Evolutionary conservation across 2,888 invertebrate species (phyloP), one percentile per base, ranked within the genome.

Genomic region (Schrankia costaestrigalis): DNA sequence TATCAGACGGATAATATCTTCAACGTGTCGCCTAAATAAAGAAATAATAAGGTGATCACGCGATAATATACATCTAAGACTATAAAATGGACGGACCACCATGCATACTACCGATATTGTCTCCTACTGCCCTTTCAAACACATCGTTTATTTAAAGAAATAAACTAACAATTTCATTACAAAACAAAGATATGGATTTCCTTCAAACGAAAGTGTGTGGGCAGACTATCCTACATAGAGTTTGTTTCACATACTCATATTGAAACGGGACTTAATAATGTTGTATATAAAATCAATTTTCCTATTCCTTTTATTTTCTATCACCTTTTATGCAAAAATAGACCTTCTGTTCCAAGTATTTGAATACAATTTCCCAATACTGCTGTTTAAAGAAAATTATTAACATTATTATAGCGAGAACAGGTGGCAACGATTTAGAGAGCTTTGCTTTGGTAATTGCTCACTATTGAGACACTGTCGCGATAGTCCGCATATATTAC

Each of bases 141-240:
- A 68, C 69, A 56, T 77, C 74, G 70, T 77, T 79, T 78, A 73
- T 80, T 73, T 73, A 55, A 80, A 76, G 70, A 78, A 81, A 80
- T 78, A 78, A 66, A 74, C 69, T 66, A 74, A 84, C 80, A 76
- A 76, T 81, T 84, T 81, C 75, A 81, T 84, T 79, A 78, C 78
- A 78, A 82, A 79, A 84, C 81, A 81, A 84, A 79, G 74, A 64
- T 69, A 70, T 70, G 72, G 67, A 69, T 71, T 76, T 75, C 62
- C 76, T 74, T 81, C 76, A 74, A 81, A 83, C 73, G 82, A 82
- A 84, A 82, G 69, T 63, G 82, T 70, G 86, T 85, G 71, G 86
- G 86, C 41, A 41, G 65, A n/a, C 56, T 75, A 83, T 85, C 78
- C 74, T 65, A 70, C 69, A 82, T 80, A 77, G 46, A 41, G 42